Base-by-base conservation (phyloP, 2,113 vertebrate genomes). In the Jaculus jaculus region DNA sequence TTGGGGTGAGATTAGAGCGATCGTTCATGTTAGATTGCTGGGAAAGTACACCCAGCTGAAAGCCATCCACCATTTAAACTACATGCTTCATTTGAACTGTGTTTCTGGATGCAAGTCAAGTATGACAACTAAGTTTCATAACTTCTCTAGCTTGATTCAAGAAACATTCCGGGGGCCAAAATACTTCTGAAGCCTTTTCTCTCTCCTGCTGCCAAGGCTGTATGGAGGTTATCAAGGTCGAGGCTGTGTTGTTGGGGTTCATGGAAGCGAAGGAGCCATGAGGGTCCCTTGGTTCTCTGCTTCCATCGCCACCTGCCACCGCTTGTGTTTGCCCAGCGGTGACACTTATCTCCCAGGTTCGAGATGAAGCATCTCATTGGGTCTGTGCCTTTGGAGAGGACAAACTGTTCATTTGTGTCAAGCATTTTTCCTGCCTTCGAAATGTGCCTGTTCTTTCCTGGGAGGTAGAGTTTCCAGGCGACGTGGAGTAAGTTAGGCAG, bases 21-120 rank as follows among this genome's bases (percentile, higher is more conserved):
- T 96, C 97, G 97, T 97, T 94, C 66, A 72, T 95, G 96, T 95
- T 97, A 97, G 96, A 93, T 96, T 97, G 86, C 88, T 96, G 32
- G 32, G 63, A 80, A 96, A 97, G 89, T 96, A 68, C 95, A 87
- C 89, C 69, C 95, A 97, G 93, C 87, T 96, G 97, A 98, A 97
- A 97, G 92, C 92, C 96, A 97, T 98, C 97, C 97, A 89, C 96
- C 92, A 37, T 95, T 96, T 95, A 96, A 90, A 83, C 94, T 95
- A 47, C 91, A 96, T 93, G 97, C 91, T 97, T 95, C 95, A 94
- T 97, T 97, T 97, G 96, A 96, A 96, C 97, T 87, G 68, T 97
- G 63, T 95, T 97, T 97, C 96, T 98, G 97, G 96, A 94, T 47
- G 26, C 2, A 75, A 96, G 26, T 97, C 96, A 98, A 97, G 95